phyloP scores from a whole-genome alignment of 2,797 vertebrate genomes.

The Neomorphus geoffroyi region DNA sequence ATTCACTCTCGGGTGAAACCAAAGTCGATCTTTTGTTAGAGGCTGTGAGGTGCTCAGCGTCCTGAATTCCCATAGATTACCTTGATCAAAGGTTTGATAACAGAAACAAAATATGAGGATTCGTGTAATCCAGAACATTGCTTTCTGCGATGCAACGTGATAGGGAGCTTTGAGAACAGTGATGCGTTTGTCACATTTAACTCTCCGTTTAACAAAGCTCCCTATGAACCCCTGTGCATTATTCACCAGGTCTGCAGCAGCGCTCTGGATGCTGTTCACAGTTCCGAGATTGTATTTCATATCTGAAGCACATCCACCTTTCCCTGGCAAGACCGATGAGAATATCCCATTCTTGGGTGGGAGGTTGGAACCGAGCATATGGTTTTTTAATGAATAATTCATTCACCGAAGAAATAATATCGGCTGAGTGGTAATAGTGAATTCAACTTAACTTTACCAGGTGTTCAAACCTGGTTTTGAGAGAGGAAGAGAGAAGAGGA shows the following conservation, averaged over 20 bases:
- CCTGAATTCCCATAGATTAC: neutral
- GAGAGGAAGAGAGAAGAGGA: neutral
- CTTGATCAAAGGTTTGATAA: neutral
- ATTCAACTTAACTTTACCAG: neutral
- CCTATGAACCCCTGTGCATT: neutral
- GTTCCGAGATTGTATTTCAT: neutral
- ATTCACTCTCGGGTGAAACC: neutral
- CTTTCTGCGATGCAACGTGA: neutral
- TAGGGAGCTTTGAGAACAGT: slow-evolving; percentile 3
- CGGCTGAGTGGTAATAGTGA: neutral
- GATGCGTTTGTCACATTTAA: neutral
- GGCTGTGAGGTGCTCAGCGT: neutral
- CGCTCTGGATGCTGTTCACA: neutral
- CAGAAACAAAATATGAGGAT: neutral
- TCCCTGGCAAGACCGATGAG: neutral
- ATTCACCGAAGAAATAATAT: neutral
- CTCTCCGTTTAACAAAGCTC: neutral
- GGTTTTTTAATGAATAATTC: neutral
- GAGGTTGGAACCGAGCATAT: neutral
- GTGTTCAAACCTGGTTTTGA: neutral
- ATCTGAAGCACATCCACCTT: neutral
- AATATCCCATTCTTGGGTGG: neutral
- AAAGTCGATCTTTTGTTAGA: neutral
- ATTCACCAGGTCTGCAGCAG: neutral
- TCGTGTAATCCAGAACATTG: neutral